Percentiles rank a stretch among this genome's conserved stretches.
These are phyloP conservation scores for Ciconia nigra DNA, from an alignment of 2,797 vertebrate species.

Conservation along the genomic window DNA sequence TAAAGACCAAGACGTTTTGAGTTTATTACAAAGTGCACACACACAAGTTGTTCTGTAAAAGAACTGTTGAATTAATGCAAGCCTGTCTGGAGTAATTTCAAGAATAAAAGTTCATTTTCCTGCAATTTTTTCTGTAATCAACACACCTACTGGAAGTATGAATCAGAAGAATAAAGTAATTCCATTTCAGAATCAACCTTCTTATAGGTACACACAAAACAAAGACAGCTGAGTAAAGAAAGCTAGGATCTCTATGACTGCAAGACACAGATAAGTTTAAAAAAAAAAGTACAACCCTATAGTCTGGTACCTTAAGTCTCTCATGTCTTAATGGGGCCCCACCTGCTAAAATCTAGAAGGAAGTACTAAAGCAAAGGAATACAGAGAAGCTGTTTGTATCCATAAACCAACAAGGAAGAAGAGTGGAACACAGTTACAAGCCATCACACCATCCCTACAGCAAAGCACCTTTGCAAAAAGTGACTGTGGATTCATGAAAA, in stretches of 20 bases:
- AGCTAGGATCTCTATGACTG: not conserved
- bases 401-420: not conserved
- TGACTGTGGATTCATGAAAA: not conserved
- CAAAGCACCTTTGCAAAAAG: not conserved
- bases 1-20: not conserved
- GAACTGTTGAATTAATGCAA: not conserved
- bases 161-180: not conserved
- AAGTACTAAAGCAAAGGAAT: not conserved
- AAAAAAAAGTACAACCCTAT: not conserved
- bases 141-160: not conserved
- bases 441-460: not conserved
- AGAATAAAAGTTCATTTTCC: not conserved
- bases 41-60: not conserved
- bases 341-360: not conserved
- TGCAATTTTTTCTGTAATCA: not conserved
- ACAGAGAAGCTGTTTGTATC: not conserved
- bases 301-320: not conserved
- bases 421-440: not conserved
- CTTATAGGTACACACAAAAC: not conserved
- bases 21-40: not conserved
- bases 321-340: not conserved
- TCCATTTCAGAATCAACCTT: not conserved
- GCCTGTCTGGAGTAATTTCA: not conserved
- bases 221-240: not conserved
- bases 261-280: not conserved